Evolutionary conservation across 1,140 invertebrate genomes (phyloP), one percentile per base, ranked within the genome.

Genomic region (Vollenhovia emeryi): DNA sequence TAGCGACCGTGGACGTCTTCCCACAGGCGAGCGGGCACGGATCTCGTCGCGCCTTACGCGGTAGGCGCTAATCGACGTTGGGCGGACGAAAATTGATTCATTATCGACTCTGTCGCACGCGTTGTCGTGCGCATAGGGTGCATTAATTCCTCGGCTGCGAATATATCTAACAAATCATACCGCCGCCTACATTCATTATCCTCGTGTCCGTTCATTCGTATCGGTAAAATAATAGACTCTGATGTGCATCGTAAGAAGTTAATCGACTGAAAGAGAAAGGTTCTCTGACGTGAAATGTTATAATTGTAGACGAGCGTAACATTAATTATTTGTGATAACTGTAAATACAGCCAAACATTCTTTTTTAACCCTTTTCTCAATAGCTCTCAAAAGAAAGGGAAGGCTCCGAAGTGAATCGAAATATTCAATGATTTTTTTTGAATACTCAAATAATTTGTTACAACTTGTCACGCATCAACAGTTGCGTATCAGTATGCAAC

Each of bases 11-110:
- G 79, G 79, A 73, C 11, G n/a, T 71, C 86, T 88, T 87, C 84
- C 71, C 64, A 57, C 69, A 75, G 24, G 43, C 55, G 55, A 59
- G 66, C 40, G 64, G 50, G 57, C 30, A 36, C 8, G 64, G n/a
- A 64, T 73, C 33, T 78, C 13, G 21, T n/a, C 55, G 50, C 59
- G 43, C 55, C 55, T 78, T 74, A 59, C 64, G 48, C 15, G 43
- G 5, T 66, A 60, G 40, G 55, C 71, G 75, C 76, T 88, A 87
- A 88, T 87, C 83, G 74, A 80, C 60, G 33, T 69, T 55, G 27
- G 55, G 75, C 59, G 68, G 43, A 75, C 11, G 36, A 57, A 33
- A 59, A 76, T 83, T 82, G 27, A 82, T 74, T 82, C 79, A 57
- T 69, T 73, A 73, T 59, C 21, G 11, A 45, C 11, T 2, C n/a